Percentiles rank a stretch among this genome's conserved stretches.
Conservation (phyloP, 2,888 invertebrate genomes). For the Volucella inanis region DNA sequence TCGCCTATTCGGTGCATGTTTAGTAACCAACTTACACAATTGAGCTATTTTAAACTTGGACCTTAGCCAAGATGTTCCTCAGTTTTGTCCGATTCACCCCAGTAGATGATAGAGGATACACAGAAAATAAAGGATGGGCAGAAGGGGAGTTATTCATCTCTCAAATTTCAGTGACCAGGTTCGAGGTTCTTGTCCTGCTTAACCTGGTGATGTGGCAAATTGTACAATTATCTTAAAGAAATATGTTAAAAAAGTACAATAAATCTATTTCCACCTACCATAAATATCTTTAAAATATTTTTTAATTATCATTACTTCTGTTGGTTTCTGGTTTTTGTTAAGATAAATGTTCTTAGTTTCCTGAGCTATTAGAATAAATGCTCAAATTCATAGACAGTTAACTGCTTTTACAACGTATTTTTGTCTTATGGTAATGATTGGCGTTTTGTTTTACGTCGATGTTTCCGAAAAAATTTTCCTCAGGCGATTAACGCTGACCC, state of each 20-base stretch:
- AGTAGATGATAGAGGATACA: too few relatives aligned
- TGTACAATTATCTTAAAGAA: too few relatives aligned
- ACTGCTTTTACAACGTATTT: conserved; percentile 16
- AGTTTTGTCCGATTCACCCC: too few relatives aligned
- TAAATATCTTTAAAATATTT: conserved; percentile 12
- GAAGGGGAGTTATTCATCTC: not conserved
- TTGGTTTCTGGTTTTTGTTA: too few relatives aligned
- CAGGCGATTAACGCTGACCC: conserved; percentile 35
- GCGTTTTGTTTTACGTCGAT: not conserved
- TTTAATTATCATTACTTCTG: not conserved
- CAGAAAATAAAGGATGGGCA: too few relatives aligned
- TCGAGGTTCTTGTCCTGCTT: not conserved
- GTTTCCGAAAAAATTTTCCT: not conserved
- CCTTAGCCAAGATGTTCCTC: too few relatives aligned
- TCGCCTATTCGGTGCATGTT: too few relatives aligned
- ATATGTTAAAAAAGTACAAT: too few relatives aligned
- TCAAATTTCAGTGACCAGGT: not conserved
- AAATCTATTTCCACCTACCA: not conserved
- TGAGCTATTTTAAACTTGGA: too few relatives aligned
- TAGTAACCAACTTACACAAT: too few relatives aligned
- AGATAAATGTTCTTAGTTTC: conserved; percentile 29
- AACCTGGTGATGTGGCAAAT: not conserved
- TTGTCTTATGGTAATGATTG: conserved; percentile 40
- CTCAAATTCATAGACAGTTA: not conserved
- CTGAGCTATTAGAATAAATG: conserved; percentile 17